Base-by-base conservation (phyloP, 2,797 vertebrate species). In the Cheirogaleus major region DNA sequence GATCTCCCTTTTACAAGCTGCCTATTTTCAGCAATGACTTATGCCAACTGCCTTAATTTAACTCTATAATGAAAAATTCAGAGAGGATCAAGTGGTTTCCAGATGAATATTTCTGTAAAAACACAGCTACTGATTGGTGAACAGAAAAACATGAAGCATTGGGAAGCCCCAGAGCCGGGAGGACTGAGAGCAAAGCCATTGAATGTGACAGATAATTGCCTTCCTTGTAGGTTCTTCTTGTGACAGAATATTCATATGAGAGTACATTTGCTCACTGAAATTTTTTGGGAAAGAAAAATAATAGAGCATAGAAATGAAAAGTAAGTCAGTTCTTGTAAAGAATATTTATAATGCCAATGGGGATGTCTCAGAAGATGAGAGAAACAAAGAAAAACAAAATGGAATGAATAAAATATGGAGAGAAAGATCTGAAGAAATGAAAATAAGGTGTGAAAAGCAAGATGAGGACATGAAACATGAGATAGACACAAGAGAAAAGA, bases 211-310 rank as follows among this genome's bases (percentile, higher is more conserved):
- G 35, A 73, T 89, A 48, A 48, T 6, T 13, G 4, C 41, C 8
- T 93, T 93, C 30, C 25, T 80, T 73, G 0, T 22, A 76, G 12
- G 25, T 95, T 95, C 80, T 38, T 95, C 20, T 89, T 88, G 22
- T 82, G 82, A 85, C n/a, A 89, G 52, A 93, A 95, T 95, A 88
- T 85, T 97, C 76, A 92, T 7, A 15, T 35, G 67, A 84, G 76
- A 90, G 7, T 65, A 88, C 30, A 50, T 52, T 79, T 93, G 32
- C 18, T 80, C 67, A 88, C 2, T 91, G 67, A 89, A 79, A 83
- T 91, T 89, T 91, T 91, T 89, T 20, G 81, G 35, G 45, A 88
- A 95, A 83, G 50, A 88, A 93, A 93, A 91, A 87, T 67, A 96
- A 76, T 79, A 76, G 10, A 67, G 17, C 18, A 89, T 4, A 86